Percentiles rank a stretch among this genome's conserved stretches.
phyloP scores from a whole-genome alignment of 2,113 vertebrate species.

The Pomatostomus ruficeps region DNA sequence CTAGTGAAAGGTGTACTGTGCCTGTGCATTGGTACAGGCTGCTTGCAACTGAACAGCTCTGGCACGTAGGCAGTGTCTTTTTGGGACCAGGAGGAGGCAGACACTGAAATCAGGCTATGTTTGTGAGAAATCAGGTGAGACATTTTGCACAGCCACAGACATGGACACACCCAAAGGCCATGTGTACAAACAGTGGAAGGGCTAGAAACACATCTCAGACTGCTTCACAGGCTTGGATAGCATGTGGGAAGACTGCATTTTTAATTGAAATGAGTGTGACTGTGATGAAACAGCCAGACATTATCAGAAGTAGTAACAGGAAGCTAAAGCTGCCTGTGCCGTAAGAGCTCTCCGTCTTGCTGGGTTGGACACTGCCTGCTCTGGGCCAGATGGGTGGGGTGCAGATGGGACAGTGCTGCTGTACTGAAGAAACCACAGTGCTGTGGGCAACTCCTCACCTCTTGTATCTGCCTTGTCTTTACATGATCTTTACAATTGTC shows the following conservation, averaged over 20 bases:
- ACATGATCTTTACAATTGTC: not conserved
- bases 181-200: not conserved
- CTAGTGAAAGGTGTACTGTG: not conserved
- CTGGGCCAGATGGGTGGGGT: not conserved
- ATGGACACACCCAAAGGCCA: not conserved
- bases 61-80: not conserved
- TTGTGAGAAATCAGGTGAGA: not conserved
- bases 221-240: not conserved
- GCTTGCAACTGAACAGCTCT: not conserved
- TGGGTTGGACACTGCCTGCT: not conserved
- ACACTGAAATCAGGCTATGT: not conserved
- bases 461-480: not conserved
- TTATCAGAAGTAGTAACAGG: not conserved
- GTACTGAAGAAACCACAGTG: not conserved
- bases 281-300: not conserved
- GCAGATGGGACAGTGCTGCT: not conserved
- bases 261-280: not conserved
- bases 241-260: not conserved
- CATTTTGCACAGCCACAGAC: not conserved
- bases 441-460: not conserved
- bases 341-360: accelerated
- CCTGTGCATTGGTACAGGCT: not conserved
- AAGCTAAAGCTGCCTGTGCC: not conserved
- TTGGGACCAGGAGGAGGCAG: not conserved
- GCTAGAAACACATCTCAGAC: not conserved